Conservation (phyloP, 2,888 invertebrate species). For the Tryphoninae sp. region DNA sequence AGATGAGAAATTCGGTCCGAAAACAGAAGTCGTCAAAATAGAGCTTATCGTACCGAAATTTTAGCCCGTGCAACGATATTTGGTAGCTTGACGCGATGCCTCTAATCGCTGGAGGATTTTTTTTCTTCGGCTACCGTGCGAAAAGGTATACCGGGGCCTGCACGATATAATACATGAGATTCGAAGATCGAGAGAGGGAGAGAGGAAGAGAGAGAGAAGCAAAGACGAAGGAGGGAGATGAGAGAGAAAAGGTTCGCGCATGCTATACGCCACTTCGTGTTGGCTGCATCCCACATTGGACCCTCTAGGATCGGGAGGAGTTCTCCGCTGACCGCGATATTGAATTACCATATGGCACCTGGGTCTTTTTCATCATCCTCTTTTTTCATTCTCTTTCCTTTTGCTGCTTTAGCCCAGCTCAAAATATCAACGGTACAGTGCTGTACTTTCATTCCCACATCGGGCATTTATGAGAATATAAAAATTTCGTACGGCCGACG, state of each 20-base stretch:
- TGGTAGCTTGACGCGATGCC: conserved; percentile 23
- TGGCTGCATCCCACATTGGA: conserved; percentile 51
- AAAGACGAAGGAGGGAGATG: conserved; percentile 28
- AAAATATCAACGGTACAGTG: conserved; percentile 40
- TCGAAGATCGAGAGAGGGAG: conserved; percentile 36
- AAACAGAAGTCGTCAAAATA: conserved; percentile 44
- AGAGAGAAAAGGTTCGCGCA: conserved; percentile 65
- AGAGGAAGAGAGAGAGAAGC: conserved; percentile 22
- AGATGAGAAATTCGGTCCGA: neutral
- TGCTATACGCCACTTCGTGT: conserved; percentile 13
- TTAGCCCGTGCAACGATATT: conserved; percentile 15
- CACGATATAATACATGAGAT: conserved; percentile 17
- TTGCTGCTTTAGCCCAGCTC: conserved; percentile 52
- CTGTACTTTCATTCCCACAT: conserved; percentile 16
- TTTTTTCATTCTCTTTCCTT: conserved; percentile 32
- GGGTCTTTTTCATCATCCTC: conserved; percentile 54
- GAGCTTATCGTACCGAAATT: conserved; percentile 51
- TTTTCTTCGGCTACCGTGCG: conserved; percentile 70
- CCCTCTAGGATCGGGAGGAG: conserved; percentile 59
- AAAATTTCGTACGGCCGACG: conserved; percentile 3
- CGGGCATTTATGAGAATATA: neutral
- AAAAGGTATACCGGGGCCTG: conserved; percentile 46
- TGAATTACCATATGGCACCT: conserved; percentile 71
- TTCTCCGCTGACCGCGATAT: conserved; percentile 68
- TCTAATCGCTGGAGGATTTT: conserved; percentile 53